Percentiles rank a stretch among this genome's conserved stretches.
Conservation (phyloP, 2,797 vertebrate species). For the Poeciliopsis infans region DNA sequence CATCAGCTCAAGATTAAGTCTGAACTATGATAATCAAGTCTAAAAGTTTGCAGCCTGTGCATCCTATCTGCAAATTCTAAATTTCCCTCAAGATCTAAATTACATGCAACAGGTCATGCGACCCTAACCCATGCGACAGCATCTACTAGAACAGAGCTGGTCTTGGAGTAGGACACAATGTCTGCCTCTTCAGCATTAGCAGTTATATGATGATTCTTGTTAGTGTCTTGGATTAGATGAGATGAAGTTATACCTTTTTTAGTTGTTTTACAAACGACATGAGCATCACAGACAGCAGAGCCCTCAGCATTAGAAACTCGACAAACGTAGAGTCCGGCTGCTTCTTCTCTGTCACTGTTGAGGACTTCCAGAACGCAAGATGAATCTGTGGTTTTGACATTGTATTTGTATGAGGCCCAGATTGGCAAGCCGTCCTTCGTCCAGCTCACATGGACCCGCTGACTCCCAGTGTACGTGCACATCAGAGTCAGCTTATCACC, state of each 20-base stretch:
- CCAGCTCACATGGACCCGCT: background rate
- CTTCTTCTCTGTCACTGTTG: slow-evolving; percentile 79
- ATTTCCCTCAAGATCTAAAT: background rate
- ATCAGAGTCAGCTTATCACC: background rate
- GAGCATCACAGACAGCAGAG: slow-evolving; percentile 52
- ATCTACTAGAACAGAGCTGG: background rate
- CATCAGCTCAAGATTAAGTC: background rate
- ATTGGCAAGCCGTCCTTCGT: background rate
- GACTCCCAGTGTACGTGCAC: background rate
- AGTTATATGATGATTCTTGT: background rate
- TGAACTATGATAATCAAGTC: background rate
- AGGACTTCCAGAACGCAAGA: slow-evolving; percentile 77
- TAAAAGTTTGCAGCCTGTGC: background rate
- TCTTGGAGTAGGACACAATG: background rate
- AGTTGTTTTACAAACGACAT: slow-evolving; percentile 37
- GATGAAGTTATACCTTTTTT: background rate
- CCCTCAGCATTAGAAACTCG: slow-evolving; percentile 85
- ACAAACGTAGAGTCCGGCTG: slow-evolving; percentile 87
- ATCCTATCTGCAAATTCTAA: background rate
- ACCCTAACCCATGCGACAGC: background rate
- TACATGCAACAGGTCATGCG: background rate
- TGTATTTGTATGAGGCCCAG: slow-evolving; percentile 57
- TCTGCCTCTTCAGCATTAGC: background rate
- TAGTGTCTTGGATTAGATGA: background rate
- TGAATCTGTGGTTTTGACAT: slow-evolving; percentile 83